A percentile compares a stretch with the other conserved stretches of the same genome.
Evolutionary conservation across 2,888 invertebrate species (phyloP).

Genomic region (Apodemia mormo): DNA sequence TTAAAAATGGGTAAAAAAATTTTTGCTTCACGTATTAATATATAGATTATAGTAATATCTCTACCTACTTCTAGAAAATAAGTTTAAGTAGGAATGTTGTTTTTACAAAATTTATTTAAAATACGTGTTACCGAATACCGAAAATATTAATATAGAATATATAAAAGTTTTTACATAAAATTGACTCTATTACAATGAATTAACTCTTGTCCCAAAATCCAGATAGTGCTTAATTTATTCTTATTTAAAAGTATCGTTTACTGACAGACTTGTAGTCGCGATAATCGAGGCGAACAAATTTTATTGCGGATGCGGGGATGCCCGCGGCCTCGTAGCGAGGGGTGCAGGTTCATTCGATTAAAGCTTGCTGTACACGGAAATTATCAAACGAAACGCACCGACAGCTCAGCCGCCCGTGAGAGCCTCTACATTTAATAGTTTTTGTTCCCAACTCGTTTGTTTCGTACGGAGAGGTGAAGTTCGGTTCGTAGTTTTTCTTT

Average conservation of each 20-base stretch:
- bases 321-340: slow-evolving; percentile 34
- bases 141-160: no score
- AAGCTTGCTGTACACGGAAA: slow-evolving; percentile 74
- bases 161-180: no score
- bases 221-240: slow-evolving; percentile 16
- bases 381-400: slow-evolving; percentile 79
- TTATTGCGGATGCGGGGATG: slow-evolving; percentile 14
- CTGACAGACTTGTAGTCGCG: slow-evolving; percentile 10
- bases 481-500: slow-evolving; percentile 43
- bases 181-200: no score
- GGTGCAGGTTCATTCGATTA: slow-evolving; percentile 72
- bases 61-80: no score
- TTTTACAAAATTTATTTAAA: no score
- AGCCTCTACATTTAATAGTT: slow-evolving; percentile 74
- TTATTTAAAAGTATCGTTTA: not conserved
- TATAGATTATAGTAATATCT: no score
- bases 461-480: slow-evolving; percentile 59
- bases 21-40: no score
- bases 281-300: slow-evolving; percentile 33
- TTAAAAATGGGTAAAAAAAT: no score
- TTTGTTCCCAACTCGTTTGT: slow-evolving; percentile 67
- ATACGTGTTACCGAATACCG: no score
- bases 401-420: slow-evolving; percentile 73
- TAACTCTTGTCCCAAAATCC: no score
- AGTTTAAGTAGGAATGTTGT: no score